Base-by-base conservation (phyloP, 2,797 vertebrate genomes). In the Glyptemys insculpta region DNA sequence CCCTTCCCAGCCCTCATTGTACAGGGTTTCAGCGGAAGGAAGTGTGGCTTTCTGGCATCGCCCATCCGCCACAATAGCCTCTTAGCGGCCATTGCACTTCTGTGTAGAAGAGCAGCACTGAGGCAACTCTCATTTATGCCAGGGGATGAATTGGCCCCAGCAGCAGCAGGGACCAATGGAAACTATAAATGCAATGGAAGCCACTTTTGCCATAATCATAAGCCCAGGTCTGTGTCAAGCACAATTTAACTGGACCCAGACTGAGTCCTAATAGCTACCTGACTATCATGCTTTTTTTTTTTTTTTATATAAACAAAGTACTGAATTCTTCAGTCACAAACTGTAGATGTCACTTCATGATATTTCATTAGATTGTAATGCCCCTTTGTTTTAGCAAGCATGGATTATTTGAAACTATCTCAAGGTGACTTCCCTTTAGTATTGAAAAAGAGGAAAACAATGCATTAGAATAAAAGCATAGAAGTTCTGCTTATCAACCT, bases 391-490 rank as follows among this genome's bases (percentile, higher is more conserved):
- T 96, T 85, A 87, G 86, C 23, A 91, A 85, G 80, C 50, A 49
- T 83, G 68, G 86, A 90, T 94, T 85, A 93, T 93, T 97, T 96
- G 68, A 91, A 91, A 82, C 23, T 88, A 74, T 93, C 96, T 96
- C 89, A 98, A 98, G 94, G 94, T 96, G 85, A 95, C 90, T 95
- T 85, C 87, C 18, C 57, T 95, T 88, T 82, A 54, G 37, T 79
- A 92, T 93, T 90, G 68, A 91, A 96, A 97, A 92, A n/a, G 47
- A 87, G 47, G 82, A 93, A 95, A 91, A 88, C n/a, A 92, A 93
- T 96, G 68, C 72, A 79, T 78, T 8, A 81, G 37, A 95, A 96
- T 68, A 79, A 93, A 94, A 86, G 6, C 65, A 27, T 21, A 86
- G 52, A 86, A 95, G 81, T 44, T 96, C 68, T 92, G 72, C 78